These are phyloP conservation scores for Chlorops oryzae DNA, from an alignment of 1,140 invertebrate species.

Conservation along the genomic window DNA sequence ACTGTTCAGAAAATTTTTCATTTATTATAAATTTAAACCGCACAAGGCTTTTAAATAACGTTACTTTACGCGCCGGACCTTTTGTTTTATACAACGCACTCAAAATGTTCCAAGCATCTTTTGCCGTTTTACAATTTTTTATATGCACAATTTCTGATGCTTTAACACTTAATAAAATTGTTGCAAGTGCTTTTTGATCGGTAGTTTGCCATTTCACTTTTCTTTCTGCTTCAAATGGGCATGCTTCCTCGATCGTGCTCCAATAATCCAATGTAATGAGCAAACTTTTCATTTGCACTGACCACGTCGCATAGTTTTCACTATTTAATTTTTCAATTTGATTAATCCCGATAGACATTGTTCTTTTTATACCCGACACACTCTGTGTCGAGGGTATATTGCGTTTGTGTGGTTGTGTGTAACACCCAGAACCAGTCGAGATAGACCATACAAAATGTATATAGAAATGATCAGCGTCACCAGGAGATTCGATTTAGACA, in stretches of 20 bases:
- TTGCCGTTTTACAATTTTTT: constrained; percentile 5
- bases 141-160: constrained; percentile 3
- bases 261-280: constrained; percentile 9
- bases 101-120: constrained; percentile 3
- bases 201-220: neutral
- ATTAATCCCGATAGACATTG: no score
- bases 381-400: no score
- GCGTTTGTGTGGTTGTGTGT: no score
- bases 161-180: constrained; percentile 5
- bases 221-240: neutral
- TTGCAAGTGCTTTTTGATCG: constrained; percentile 7
- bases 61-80: constrained; percentile 2
- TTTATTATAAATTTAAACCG: constrained; percentile 1
- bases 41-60: constrained; percentile 6
- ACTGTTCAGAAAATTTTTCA: neutral
- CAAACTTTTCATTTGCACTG: constrained; percentile 6
- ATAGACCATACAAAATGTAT: no score
- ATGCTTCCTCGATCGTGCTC: neutral
- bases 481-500: no score
- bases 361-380: no score
- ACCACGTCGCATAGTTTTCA: constrained; percentile 9
- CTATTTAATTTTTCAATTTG: constrained; percentile 10
- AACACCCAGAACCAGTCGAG: no score
- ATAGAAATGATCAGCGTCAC: no score
- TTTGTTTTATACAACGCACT: neutral